A percentile compares a stretch with the other conserved stretches of the same genome.
phyloP scores from a whole-genome alignment of 2,797 vertebrate species.

The Morus bassanus region DNA sequence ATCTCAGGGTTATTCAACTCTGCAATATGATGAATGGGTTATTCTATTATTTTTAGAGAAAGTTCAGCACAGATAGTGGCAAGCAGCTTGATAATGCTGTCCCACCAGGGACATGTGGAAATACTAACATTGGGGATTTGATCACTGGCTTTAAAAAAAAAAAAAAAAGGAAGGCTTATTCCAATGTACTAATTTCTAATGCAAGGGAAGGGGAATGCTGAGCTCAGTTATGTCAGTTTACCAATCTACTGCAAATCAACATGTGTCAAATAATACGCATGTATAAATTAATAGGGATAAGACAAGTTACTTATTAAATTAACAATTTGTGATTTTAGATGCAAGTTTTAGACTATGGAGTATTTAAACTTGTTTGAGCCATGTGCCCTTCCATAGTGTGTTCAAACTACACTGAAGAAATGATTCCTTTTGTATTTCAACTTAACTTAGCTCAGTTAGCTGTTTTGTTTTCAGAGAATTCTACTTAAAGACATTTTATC shows the following conservation, averaged over 20 bases:
- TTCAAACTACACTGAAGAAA: neutral
- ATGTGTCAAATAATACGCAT: neutral
- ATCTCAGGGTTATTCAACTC: neutral
- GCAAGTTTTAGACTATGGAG: neutral
- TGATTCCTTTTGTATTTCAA: neutral
- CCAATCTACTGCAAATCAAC: neutral
- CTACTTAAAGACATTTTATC: neutral
- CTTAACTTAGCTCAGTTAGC: neutral
- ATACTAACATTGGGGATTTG: neutral
- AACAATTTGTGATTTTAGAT: neutral
- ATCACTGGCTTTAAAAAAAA: neutral
- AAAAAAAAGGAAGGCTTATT: neutral
- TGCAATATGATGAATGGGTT: fast-evolving
- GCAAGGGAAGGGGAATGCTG: neutral
- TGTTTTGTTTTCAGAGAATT: neutral
- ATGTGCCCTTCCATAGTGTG: neutral
- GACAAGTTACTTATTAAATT: neutral
- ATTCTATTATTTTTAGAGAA: neutral
- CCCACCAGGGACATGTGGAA: neutral
- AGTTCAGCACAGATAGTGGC: neutral
- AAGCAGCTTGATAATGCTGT: neutral
- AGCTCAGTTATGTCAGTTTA: neutral
- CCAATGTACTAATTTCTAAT: neutral
- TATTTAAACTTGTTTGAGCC: neutral
- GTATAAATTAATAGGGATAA: neutral